phyloP scores from a whole-genome alignment of 1,140 invertebrate species.

The Hormaphis cornu region DNA sequence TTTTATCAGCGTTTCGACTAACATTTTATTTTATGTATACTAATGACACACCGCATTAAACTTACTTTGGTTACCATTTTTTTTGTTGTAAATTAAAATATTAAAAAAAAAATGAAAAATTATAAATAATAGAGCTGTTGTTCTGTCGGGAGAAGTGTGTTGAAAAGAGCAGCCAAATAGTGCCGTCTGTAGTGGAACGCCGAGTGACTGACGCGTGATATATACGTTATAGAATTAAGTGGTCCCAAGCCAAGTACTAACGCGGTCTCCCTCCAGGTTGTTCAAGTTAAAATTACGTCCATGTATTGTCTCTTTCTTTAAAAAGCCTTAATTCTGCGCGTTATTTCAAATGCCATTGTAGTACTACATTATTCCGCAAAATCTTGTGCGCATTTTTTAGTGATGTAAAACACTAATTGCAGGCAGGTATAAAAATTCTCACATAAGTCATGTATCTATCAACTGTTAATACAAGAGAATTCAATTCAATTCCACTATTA shows the following conservation, averaged over 20 bases:
- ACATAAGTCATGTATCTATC: too few species aligned
- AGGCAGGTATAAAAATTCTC: too few species aligned
- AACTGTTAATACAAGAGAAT: too few species aligned
- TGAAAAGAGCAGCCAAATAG: slow-evolving; percentile 4
- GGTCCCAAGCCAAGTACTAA: slow-evolving; percentile 19
- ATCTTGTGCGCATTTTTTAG: neutral
- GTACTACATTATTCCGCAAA: neutral
- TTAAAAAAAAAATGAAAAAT: neutral
- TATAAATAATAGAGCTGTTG: neutral
- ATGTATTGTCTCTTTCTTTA: slow-evolving; percentile 18
- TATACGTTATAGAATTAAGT: slow-evolving; percentile 27
- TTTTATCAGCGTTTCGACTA: neutral
- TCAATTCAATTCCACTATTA: too few species aligned
- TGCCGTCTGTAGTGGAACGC: neutral
- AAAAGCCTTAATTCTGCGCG: neutral
- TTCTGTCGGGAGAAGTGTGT: neutral
- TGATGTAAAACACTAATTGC: neutral
- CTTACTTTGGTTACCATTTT: slow-evolving; percentile 25
- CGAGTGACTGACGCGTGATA: slow-evolving; percentile 8
- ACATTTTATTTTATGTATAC: neutral
- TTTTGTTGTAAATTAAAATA: neutral
- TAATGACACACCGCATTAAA: too few species aligned
- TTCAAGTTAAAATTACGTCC: slow-evolving; percentile 20
- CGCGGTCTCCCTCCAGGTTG: neutral
- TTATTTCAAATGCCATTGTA: neutral